Percentiles rank a stretch among this genome's conserved stretches.
phyloP scores from a whole-genome alignment of 1,140 invertebrate genomes.

The Drosophila littoralis region DNA sequence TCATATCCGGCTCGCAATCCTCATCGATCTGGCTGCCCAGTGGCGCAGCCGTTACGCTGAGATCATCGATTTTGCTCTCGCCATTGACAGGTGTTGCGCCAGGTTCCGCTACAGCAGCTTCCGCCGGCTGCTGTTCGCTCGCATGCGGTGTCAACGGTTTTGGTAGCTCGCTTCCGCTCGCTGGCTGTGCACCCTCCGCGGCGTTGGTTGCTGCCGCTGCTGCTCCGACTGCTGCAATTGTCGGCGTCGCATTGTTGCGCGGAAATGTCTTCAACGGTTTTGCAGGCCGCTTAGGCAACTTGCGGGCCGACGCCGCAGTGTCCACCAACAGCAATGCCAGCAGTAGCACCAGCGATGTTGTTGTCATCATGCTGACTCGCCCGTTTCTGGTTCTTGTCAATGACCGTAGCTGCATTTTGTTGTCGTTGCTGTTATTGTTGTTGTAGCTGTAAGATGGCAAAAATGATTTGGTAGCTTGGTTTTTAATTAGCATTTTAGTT shows the following conservation, averaged over 20 bases:
- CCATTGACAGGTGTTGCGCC: conserved; percentile 49
- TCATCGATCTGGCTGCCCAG: conserved; percentile 86
- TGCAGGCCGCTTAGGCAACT: conserved; percentile 80
- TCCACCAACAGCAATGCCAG: conserved; percentile 56
- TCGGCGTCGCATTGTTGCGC: conserved; percentile 78
- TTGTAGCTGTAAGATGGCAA: conserved; percentile 41
- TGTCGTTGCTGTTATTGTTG: conserved; percentile 27
- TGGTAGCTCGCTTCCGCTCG: conserved; percentile 66
- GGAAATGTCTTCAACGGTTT: conserved; percentile 83
- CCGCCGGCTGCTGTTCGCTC: conserved; percentile 58
- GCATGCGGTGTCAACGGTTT: conserved; percentile 65
- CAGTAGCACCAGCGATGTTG: conserved; percentile 46
- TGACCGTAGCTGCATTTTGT: conserved; percentile 70
- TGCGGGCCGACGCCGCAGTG: conserved; percentile 68
- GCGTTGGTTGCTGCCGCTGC: conserved; percentile 16
- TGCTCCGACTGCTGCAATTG: conserved; percentile 53
- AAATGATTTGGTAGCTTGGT: conserved; percentile 67
- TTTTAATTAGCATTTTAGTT: conserved; percentile 77
- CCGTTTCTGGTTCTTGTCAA: conserved; percentile 68
- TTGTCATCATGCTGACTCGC: conserved; percentile 71
- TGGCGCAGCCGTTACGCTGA: conserved; percentile 31
- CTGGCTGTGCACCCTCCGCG: conserved; percentile 27
- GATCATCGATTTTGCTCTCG: conserved; percentile 59
- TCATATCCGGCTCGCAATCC: conserved; percentile 94
- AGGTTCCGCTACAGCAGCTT: conserved; percentile 59